These are phyloP conservation scores for Copidosoma aretas DNA, from an alignment of 2,888 invertebrate species.

Conservation along the genomic window DNA sequence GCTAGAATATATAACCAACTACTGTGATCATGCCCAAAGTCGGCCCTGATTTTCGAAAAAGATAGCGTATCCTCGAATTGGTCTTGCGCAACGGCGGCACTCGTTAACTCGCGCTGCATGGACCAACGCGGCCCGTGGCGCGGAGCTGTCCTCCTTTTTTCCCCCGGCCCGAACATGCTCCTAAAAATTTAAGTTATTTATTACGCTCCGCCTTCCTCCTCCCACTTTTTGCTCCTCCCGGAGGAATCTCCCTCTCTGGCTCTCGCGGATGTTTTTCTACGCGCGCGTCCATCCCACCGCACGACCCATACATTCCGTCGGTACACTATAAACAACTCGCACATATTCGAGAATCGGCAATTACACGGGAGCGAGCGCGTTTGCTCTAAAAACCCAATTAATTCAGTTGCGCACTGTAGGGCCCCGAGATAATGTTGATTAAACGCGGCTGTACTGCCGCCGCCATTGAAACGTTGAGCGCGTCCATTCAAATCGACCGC, in stretches of 20 bases:
- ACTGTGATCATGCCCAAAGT: no score
- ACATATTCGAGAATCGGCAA: not conserved
- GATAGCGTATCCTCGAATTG: constrained; percentile 10
- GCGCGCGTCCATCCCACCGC: no score
- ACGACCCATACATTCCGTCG: not conserved
- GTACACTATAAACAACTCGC: no score
- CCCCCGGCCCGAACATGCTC: no score
- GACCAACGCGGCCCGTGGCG: no score
- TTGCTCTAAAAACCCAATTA: not conserved
- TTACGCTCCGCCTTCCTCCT: no score
- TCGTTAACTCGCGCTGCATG: not conserved
- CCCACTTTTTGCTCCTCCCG: no score
- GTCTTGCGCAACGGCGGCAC: constrained; percentile 4
- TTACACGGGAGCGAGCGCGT: not conserved
- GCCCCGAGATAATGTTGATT: no score
- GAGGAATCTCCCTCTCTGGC: not conserved
- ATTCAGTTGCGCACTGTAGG: not conserved
- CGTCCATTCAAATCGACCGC: constrained; percentile 2
- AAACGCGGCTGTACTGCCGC: not conserved
- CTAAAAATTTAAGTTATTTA: no score
- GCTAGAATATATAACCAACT: no score
- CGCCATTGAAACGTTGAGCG: no score
- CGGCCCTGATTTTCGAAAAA: constrained; percentile 14
- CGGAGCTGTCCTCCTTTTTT: no score
- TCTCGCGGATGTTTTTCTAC: not conserved